Conservation (phyloP, 2,888 invertebrate species). For the Poecilus cupreus region DNA sequence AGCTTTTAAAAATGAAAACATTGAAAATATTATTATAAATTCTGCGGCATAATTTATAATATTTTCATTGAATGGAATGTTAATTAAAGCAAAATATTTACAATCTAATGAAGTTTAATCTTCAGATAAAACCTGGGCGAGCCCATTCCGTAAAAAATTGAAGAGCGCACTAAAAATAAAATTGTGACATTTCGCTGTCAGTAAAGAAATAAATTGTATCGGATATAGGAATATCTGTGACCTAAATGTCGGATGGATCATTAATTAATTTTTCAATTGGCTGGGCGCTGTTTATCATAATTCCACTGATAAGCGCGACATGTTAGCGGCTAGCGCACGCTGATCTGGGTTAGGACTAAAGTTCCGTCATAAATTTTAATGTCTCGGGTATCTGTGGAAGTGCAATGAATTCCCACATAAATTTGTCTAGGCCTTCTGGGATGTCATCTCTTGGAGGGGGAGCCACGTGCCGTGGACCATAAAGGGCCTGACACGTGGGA, state of each 20-base stretch:
- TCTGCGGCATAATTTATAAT: background rate
- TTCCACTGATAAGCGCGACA: background rate
- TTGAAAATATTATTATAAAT: background rate
- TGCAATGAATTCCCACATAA: constrained; percentile 49
- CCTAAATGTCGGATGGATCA: background rate
- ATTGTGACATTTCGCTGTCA: background rate
- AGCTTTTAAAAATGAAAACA: background rate
- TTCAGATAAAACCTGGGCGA: no score
- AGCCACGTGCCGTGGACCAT: constrained; percentile 27
- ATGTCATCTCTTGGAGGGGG: constrained; percentile 12
- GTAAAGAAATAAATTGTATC: background rate
- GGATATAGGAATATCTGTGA: background rate
- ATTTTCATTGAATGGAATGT: constrained; percentile 13
- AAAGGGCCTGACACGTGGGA: constrained; percentile 20
- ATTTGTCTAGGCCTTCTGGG: constrained; percentile 40
- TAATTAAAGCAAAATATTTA: constrained; percentile 32
- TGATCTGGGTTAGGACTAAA: constrained; percentile 32
- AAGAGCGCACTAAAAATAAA: background rate
- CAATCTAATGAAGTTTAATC: background rate
- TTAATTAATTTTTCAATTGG: constrained; percentile 33
- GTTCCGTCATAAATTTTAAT: constrained; percentile 49
- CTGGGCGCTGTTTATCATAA: background rate
- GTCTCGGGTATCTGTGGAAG: constrained; percentile 31
- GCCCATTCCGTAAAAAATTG: no score
- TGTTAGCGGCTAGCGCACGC: background rate